Conservation (phyloP, 2,797 vertebrate species). For the Dicrostonyx torquatus region DNA sequence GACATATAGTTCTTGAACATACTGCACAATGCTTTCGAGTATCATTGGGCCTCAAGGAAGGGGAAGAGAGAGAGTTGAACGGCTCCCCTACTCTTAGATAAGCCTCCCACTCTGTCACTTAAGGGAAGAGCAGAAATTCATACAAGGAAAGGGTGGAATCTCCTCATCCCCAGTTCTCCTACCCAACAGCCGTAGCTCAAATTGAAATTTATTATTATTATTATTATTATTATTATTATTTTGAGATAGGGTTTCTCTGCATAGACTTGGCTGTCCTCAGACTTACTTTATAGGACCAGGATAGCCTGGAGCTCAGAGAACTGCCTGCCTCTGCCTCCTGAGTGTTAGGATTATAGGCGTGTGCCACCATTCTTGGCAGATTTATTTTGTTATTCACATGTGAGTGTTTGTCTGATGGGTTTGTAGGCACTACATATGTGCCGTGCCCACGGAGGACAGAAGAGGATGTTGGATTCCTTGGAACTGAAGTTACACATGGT, state of each 20-base stretch:
- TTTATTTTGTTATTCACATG: background rate
- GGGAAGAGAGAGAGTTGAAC: background rate
- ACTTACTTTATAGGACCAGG: background rate
- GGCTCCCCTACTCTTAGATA: background rate
- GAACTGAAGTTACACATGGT: background rate
- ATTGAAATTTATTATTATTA: background rate
- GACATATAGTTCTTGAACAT: slow-evolving; percentile 10
- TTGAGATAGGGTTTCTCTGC: background rate
- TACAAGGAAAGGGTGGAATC: background rate
- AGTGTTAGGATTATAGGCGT: background rate
- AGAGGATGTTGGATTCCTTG: background rate
- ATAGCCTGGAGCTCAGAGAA: background rate
- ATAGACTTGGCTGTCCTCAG: background rate
- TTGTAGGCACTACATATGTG: background rate
- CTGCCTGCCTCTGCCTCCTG: background rate
- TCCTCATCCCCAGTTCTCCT: too few relatives aligned
- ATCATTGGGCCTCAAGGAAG: slow-evolving; percentile 46
- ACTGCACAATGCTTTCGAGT: slow-evolving; percentile 53
- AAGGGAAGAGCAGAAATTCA: background rate
- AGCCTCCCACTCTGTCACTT: background rate
- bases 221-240: background rate
- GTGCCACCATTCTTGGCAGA: background rate
- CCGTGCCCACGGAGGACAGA: background rate
- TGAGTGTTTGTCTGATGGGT: background rate
- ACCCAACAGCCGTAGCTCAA: background rate